These are phyloP conservation scores for Lagopus muta DNA, from an alignment of 2,113 vertebrate species.

Conservation along the genomic window DNA sequence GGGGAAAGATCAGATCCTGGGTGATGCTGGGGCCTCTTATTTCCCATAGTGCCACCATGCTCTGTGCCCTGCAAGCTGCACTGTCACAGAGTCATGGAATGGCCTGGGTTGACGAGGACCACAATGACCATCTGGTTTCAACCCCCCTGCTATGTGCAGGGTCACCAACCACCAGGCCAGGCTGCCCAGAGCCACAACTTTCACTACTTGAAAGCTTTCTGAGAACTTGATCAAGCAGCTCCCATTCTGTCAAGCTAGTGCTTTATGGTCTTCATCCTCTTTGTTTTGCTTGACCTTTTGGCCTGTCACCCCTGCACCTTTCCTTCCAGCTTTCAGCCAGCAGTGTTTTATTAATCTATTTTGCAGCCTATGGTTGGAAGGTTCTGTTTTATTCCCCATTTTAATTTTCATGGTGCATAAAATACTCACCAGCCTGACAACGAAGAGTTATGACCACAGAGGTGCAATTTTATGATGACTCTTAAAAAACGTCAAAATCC, in stretches of 20 bases:
- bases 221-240: not conserved
- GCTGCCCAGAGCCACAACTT: too few species aligned
- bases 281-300: slow-evolving; percentile 13
- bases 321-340: not conserved
- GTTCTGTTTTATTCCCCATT: slow-evolving; percentile 60
- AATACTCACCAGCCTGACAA: slow-evolving; percentile 63
- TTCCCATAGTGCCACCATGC: not conserved
- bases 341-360: slow-evolving; percentile 58
- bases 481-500: slow-evolving; percentile 66
- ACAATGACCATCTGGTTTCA: too few species aligned
- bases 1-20: not conserved
- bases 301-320: not conserved
- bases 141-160: too few species aligned
- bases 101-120: too few species aligned
- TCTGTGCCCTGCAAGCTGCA: not conserved
- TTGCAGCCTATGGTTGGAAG: slow-evolving; percentile 23
- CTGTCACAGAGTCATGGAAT: too few species aligned
- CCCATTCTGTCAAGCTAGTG: not conserved
- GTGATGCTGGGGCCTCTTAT: not conserved
- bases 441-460: slow-evolving; percentile 52
- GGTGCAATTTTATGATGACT: slow-evolving; percentile 60
- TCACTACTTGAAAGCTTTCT: not conserved
- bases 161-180: too few species aligned
- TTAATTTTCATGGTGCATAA: slow-evolving; percentile 73
- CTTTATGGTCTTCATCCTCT: not conserved